Conservation (phyloP, 2,888 invertebrate species). For the Machimus atricapillus region DNA sequence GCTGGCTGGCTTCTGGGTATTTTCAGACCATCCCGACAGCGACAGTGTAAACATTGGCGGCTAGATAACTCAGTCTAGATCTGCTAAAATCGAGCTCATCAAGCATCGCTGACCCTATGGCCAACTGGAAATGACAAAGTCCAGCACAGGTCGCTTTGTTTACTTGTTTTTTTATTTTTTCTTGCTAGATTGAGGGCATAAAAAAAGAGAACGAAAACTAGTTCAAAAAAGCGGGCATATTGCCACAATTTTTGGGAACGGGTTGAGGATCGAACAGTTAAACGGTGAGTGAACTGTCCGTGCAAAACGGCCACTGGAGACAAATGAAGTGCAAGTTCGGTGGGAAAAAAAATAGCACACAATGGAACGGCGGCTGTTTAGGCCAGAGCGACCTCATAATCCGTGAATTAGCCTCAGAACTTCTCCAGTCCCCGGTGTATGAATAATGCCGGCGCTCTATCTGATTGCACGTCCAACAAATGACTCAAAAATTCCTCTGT, state of each 20-base stretch:
- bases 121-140: not conserved
- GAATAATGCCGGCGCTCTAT: not conserved
- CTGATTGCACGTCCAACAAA: not conserved
- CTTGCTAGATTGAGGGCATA: not conserved
- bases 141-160: not conserved
- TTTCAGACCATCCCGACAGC: not conserved
- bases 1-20: not conserved
- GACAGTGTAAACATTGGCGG: not conserved
- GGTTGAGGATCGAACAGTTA: conserved; percentile 1
- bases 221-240: conserved; percentile 1
- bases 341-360: conserved; percentile 19
- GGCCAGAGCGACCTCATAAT: not conserved
- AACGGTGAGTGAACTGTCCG: conserved; percentile 7
- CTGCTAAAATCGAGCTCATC: not conserved
- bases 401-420: not conserved
- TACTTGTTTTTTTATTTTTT: not conserved
- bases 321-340: not conserved
- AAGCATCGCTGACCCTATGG: not conserved
- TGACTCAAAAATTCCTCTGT: not conserved
- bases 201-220: not conserved
- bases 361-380: not conserved
- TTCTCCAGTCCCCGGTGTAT: not conserved
- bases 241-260: not conserved
- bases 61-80: not conserved
- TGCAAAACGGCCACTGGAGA: not conserved